Percentiles rank a stretch among this genome's conserved stretches.
These are phyloP conservation scores for Cacoxenus indagator DNA, from an alignment of 2,888 invertebrate species.

Conservation along the genomic window DNA sequence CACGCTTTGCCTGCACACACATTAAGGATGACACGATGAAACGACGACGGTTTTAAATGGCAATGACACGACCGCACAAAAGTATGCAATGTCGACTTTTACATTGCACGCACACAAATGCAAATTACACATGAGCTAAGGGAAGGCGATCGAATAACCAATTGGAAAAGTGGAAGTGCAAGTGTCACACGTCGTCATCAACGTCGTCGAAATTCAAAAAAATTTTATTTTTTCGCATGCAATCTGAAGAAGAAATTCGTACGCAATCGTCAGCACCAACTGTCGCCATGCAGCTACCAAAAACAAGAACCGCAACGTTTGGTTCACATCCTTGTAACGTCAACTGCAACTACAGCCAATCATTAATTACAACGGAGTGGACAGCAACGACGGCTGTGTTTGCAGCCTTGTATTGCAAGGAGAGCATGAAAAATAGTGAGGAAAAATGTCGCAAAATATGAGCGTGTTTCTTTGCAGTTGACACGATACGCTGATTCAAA, in stretches of 20 bases:
- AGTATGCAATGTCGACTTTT: slow-evolving; percentile 27
- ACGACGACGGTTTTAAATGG: slow-evolving; percentile 2
- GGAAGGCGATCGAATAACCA: background rate
- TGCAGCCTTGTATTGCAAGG: background rate
- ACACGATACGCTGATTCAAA: background rate
- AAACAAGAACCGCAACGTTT: background rate
- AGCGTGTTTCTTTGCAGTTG: background rate
- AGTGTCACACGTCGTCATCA: no score
- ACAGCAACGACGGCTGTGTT: background rate
- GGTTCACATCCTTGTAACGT: background rate
- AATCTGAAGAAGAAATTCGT: background rate
- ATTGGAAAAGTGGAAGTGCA: background rate
- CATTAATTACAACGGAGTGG: slow-evolving; percentile 16
- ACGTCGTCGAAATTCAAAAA: no score
- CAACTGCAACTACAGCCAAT: slow-evolving; percentile 1
- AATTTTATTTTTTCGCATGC: background rate
- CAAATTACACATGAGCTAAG: background rate
- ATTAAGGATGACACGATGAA: background rate
- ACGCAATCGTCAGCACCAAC: background rate
- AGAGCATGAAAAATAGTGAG: background rate
- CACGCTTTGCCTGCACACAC: slow-evolving; percentile 2
- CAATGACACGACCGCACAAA: slow-evolving; percentile 13
- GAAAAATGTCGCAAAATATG: background rate
- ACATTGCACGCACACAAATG: slow-evolving; percentile 10
- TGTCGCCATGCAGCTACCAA: background rate